These are phyloP conservation scores for Spheniscus humboldti DNA, from an alignment of 2,797 vertebrate species.

Conservation along the genomic window DNA sequence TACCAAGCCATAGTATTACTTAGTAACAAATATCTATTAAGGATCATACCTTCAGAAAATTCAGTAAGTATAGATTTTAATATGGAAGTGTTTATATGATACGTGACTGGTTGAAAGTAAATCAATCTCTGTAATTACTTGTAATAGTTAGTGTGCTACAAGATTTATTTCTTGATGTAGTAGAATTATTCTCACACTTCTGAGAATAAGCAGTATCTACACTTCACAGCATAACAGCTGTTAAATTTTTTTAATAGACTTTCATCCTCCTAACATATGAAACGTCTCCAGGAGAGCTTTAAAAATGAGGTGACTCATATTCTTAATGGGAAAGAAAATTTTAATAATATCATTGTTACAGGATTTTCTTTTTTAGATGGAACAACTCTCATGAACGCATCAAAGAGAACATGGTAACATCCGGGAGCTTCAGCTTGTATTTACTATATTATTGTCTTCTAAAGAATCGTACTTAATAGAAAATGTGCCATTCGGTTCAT, in stretches of 20 bases:
- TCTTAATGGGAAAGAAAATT: neutral
- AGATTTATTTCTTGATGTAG: neutral
- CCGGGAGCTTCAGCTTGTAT: neutral
- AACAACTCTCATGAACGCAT: neutral
- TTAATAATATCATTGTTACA: neutral
- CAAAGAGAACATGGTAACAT: neutral
- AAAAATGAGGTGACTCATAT: slow-evolving; percentile 10
- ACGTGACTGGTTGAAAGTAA: neutral
- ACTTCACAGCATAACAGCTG: neutral
- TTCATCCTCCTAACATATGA: neutral
- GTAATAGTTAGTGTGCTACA: neutral
- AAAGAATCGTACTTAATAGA: neutral
- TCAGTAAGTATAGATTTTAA: neutral
- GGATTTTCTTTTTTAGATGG: neutral
- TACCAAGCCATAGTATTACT: neutral
- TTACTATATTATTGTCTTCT: neutral
- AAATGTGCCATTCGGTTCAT: neutral
- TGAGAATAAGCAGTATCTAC: neutral
- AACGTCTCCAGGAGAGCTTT: neutral
- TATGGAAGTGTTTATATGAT: neutral
- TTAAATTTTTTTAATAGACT: neutral
- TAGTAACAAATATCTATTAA: neutral
- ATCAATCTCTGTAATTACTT: neutral
- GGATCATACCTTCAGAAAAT: neutral
- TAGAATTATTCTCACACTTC: neutral